A percentile compares a stretch with the other conserved stretches of the same genome.
phyloP scores from a whole-genome alignment of 2,888 invertebrate species.

The Ophonus ardosiacus region DNA sequence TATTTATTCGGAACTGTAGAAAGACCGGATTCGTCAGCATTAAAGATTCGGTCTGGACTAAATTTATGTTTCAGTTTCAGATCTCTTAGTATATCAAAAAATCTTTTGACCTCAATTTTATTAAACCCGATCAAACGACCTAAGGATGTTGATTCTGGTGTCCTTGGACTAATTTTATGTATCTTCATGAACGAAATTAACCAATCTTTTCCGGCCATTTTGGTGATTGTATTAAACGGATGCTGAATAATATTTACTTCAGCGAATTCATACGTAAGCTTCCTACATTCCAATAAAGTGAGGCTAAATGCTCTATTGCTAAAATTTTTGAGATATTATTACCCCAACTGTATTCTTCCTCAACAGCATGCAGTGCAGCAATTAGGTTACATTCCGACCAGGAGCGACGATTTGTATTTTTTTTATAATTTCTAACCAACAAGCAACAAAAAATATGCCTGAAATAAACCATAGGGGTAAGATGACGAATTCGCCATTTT shows the following conservation, averaged over 20 bases:
- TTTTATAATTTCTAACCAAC: slow-evolving; percentile 65
- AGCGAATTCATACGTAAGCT: slow-evolving; percentile 66
- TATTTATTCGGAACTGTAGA: slow-evolving; percentile 66
- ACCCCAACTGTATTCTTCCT: slow-evolving; percentile 60
- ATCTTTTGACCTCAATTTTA: slow-evolving; percentile 64
- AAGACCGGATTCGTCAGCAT: slow-evolving; percentile 67
- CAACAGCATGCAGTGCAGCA: slow-evolving; percentile 65
- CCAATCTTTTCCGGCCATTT: slow-evolving; percentile 67
- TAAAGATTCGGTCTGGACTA: slow-evolving; percentile 66
- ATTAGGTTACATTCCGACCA: slow-evolving; percentile 65
- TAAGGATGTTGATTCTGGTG: slow-evolving; percentile 66
- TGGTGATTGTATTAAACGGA: slow-evolving; percentile 60
- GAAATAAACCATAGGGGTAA: not conserved
- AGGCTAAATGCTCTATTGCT: slow-evolving; percentile 53
- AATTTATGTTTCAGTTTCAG: slow-evolving; percentile 65
- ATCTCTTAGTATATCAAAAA: slow-evolving; percentile 64
- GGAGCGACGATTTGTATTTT: slow-evolving; percentile 22
- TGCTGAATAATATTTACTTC: slow-evolving; percentile 64
- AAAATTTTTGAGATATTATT: slow-evolving; percentile 65
- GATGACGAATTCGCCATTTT: no score
- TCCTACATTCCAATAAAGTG: slow-evolving; percentile 60
- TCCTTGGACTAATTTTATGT: slow-evolving; percentile 64
- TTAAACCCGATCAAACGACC: slow-evolving; percentile 66
- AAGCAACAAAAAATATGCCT: slow-evolving; percentile 48
- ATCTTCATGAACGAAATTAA: slow-evolving; percentile 65